Evolutionary conservation across 2,888 invertebrate genomes (phyloP).

Genomic region (Caenorhabditis doughertyi): DNA sequence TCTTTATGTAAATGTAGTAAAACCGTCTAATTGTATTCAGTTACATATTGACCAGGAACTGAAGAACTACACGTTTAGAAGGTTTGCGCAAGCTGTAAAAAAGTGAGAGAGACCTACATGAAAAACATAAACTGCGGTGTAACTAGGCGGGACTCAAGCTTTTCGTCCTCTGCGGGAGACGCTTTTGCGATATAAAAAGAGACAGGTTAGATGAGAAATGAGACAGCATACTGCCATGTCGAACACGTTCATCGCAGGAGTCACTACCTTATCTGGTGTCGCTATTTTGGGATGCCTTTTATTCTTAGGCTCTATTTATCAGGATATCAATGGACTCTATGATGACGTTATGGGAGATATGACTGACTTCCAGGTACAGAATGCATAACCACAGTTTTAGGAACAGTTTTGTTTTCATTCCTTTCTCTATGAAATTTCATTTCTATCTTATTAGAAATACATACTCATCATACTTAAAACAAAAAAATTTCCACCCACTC

Average conservation of each 20-base stretch:
- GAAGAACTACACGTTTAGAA: conserved; percentile 20
- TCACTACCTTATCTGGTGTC: conserved; percentile 61
- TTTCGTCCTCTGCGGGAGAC: conserved; percentile 43
- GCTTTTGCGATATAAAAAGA: conserved; percentile 47
- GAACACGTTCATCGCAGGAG: conserved; percentile 64
- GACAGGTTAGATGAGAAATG: conserved; percentile 13
- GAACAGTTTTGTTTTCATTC: background rate
- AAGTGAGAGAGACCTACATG: background rate
- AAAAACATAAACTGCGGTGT: conserved; percentile 52
- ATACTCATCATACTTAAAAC: no score
- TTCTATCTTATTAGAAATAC: background rate
- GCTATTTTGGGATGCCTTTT: conserved; percentile 67
- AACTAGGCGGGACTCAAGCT: conserved; percentile 56
- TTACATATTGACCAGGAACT: conserved; percentile 55
- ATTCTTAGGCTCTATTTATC: conserved; percentile 64
- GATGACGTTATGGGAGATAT: conserved; percentile 69
- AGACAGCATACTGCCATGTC: conserved; percentile 32
- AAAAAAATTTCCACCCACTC: background rate
- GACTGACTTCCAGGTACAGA: conserved; percentile 67
- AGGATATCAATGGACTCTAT: conserved; percentile 70
- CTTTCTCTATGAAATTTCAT: background rate
- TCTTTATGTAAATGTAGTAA: conserved; percentile 50
- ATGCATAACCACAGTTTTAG: background rate
- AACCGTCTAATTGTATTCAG: conserved; percentile 17
- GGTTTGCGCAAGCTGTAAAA: conserved; percentile 42